These are phyloP conservation scores for Platyrinchus mystaceus DNA, from an alignment of 2,797 vertebrate species.

Conservation along the genomic window DNA sequence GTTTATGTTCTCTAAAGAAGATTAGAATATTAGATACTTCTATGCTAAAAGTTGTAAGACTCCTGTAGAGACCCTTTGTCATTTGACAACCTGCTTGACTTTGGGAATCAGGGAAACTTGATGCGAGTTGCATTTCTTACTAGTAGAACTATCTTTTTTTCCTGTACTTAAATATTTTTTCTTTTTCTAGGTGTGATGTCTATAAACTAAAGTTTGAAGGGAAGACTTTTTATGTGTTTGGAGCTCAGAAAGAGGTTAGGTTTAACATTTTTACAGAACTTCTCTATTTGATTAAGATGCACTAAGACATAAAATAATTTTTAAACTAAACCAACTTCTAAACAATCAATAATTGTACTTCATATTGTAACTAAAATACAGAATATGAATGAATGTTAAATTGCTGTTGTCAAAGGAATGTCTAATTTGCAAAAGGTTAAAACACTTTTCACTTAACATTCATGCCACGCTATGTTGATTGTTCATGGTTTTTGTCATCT, in stretches of 20 bases:
- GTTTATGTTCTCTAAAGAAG: neutral
- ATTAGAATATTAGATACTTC: neutral
- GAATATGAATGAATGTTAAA: neutral
- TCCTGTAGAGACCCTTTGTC: neutral
- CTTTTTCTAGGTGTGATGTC: slow-evolving; percentile 88
- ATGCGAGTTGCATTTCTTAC: neutral
- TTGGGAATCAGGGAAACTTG: neutral
- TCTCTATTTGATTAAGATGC: neutral
- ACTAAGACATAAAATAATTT: neutral
- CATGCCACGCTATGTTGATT: neutral
- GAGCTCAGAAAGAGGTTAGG: slow-evolving; percentile 93
- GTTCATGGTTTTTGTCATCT: neutral
- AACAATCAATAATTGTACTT: neutral
- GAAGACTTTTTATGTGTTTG: slow-evolving; percentile 96
- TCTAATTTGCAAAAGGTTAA: neutral
- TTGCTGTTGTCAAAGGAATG: neutral
- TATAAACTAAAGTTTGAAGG: slow-evolving; percentile 98
- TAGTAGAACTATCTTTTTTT: neutral
- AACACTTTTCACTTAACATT: neutral
- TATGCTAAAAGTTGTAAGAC: neutral
- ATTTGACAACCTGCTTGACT: neutral
- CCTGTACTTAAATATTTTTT: slow-evolving; percentile 39
- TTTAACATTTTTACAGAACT: slow-evolving; percentile 19
- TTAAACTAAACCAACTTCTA: neutral
- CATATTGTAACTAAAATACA: neutral